Evolutionary conservation across 2,797 vertebrate genomes (phyloP).

Genomic region (Lophotriccus pileatus): DNA sequence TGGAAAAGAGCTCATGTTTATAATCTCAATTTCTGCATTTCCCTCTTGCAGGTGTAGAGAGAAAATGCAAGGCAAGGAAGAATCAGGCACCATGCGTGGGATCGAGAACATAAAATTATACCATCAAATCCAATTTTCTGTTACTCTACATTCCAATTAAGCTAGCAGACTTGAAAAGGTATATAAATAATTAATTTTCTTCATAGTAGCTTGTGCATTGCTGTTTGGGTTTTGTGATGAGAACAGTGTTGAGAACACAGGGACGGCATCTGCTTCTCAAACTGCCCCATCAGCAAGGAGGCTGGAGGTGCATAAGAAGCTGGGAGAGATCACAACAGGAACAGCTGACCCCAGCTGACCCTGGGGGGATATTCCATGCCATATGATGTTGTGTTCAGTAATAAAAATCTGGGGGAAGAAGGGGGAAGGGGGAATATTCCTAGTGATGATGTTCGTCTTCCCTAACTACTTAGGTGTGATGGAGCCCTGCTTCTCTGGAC

Average conservation of each 20-base stretch:
- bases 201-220: rapidly evolving
- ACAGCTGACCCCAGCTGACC: background rate
- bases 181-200: background rate
- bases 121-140: background rate
- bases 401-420: background rate
- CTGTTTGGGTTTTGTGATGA: background rate
- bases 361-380: background rate
- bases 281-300: rapidly evolving
- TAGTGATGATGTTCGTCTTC: background rate
- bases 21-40: background rate
- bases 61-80: background rate
- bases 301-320: rapidly evolving
- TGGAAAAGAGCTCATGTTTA: background rate
- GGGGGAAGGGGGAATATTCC: rapidly evolving
- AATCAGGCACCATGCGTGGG: background rate
- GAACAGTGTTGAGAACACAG: background rate
- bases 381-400: background rate
- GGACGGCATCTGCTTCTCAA: background rate
- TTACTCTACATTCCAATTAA: background rate
- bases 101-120: background rate
- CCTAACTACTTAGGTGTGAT: background rate
- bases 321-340: background rate
- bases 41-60: background rate
- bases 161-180: background rate
- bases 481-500: background rate